Base-by-base conservation (phyloP, 2,113 vertebrate species). In the Ornithorhynchus anatinus region DNA sequence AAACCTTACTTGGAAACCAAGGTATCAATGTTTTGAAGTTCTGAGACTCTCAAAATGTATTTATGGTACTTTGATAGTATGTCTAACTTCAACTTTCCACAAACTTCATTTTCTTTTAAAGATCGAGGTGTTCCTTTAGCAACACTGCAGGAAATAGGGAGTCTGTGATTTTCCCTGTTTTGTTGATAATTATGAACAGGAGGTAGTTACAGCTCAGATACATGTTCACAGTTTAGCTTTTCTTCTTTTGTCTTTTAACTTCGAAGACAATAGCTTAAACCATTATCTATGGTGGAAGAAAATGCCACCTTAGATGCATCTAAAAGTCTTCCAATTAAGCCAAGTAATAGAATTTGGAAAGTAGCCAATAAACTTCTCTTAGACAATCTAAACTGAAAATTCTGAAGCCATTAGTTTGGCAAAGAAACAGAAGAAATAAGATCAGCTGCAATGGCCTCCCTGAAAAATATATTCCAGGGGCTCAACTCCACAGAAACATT, bases 311-410 rank as follows among this genome's bases (percentile, higher is more conserved):
- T 69, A 68, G 38, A 79, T 29, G 85, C 86, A 85, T 72, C 35
- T 84, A 82, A 90, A 84, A 78, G 71, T 81, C 77, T 84, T 86
- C 60, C 48, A 83, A 84, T 86, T 91, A 91, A 84, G 47, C 45
- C 22, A 12, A 75, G 65, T 85, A 89, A 89, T 88, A 86, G 67
- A 84, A 66, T 77, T 48, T 85, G 62, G 74, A 90, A 86, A 81
- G 54, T 62, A 60, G 86, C 75, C 78, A 84, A 23, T 68, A 56
- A 89, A 83, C 63, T 85, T 84, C 48, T 63, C 31, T 27, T 74
- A 58, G 59, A 74, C 29, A 69, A 1, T 79, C 29, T 85, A 67
- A 90, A 63, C 32, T 10, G 23, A 80, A 73, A 88, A 86, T n/a
- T n/a, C n/a, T n/a, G n/a, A n/a, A n/a, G n/a, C n/a, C n/a, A n/a